Evolutionary conservation across 1,140 invertebrate genomes (phyloP).

Genomic region (Theocolax elegans): DNA sequence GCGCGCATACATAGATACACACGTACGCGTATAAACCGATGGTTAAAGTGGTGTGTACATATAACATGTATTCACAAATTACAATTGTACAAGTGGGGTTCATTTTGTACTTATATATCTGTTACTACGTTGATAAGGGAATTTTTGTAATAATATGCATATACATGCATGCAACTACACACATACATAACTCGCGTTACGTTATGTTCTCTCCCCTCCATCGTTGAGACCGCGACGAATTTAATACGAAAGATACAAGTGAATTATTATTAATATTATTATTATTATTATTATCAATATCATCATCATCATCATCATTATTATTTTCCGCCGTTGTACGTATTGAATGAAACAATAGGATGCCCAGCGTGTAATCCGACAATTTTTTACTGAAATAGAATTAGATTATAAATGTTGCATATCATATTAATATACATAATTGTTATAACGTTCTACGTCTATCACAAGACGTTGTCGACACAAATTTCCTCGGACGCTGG

Average conservation of each 20-base stretch:
- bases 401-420: slow-evolving; percentile 69
- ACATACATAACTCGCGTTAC: too few species aligned
- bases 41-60: slow-evolving; percentile 7
- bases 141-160: slow-evolving; percentile 38
- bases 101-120: slow-evolving; percentile 58
- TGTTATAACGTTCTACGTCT: slow-evolving; percentile 63
- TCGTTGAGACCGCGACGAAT: slow-evolving; percentile 15
- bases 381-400: slow-evolving; percentile 62
- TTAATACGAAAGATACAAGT: too few species aligned
- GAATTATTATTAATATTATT: too few species aligned
- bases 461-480: not conserved
- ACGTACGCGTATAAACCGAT: not conserved
- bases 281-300: too few species aligned
- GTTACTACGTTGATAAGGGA: slow-evolving; percentile 62
- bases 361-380: slow-evolving; percentile 64
- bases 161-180: too few species aligned
- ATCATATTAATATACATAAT: slow-evolving; percentile 66
- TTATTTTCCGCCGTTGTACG: too few species aligned
- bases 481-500: too few species aligned
- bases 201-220: not conserved
- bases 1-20: slow-evolving; percentile 34
- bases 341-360: slow-evolving; percentile 42
- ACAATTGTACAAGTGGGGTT: slow-evolving; percentile 30
- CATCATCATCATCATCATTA: too few species aligned
- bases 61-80: slow-evolving; percentile 20